These are phyloP conservation scores for Hypomecis atomaria DNA, from an alignment of 2,888 invertebrate species.

Conservation along the genomic window DNA sequence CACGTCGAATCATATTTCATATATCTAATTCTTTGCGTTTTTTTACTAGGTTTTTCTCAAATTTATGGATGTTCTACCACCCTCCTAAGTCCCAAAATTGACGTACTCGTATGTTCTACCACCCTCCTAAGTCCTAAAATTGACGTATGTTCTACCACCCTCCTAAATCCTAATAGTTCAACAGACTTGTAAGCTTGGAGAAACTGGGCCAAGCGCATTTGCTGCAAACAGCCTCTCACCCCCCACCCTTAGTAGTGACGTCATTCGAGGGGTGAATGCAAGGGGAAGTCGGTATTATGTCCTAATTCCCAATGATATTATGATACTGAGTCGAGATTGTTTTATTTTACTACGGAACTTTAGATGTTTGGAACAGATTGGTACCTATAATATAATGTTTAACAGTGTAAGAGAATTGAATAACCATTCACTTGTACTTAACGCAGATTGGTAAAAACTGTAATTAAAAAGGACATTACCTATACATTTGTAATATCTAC, in stretches of 20 bases:
- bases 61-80: conserved; percentile 19
- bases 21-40: conserved; percentile 5
- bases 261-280: conserved; percentile 27
- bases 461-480: no score
- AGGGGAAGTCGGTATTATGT: conserved; percentile 4
- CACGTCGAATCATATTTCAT: conserved; percentile 9
- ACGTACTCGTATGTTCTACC: no score
- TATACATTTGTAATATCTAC: no score
- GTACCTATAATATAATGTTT: neutral
- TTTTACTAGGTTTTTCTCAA: conserved; percentile 15
- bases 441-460: no score
- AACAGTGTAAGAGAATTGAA: no score
- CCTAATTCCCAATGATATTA: conserved; percentile 17
- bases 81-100: neutral
- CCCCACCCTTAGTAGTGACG: conserved; percentile 30
- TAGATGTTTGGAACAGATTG: conserved; percentile 4
- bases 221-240: conserved; percentile 16
- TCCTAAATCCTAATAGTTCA: conserved; percentile 6
- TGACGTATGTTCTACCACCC: conserved; percentile 17
- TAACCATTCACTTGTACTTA: no score
- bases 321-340: conserved; percentile 5
- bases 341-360: conserved; percentile 3
- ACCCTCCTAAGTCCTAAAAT: conserved; percentile 6
- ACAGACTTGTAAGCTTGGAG: conserved; percentile 28
- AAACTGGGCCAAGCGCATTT: conserved; percentile 30